These are phyloP conservation scores for Neogale vison DNA, from an alignment of 2,113 vertebrate genomes.

Conservation along the genomic window DNA sequence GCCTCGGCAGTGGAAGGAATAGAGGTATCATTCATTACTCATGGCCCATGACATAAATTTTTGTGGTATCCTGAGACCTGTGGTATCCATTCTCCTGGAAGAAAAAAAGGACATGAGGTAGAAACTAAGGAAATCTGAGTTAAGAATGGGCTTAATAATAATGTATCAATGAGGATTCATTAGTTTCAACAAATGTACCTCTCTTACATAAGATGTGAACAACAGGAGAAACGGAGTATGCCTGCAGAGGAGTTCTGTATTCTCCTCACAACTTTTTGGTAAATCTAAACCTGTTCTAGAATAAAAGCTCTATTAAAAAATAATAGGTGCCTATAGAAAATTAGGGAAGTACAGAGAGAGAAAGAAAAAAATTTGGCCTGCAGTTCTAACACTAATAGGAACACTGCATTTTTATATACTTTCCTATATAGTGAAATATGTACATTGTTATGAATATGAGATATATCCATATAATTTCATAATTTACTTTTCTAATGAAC, in stretches of 20 bases:
- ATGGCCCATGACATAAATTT: neutral
- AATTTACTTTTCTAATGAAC: slow-evolving; percentile 7
- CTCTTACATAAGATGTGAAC: neutral
- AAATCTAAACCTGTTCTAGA: neutral
- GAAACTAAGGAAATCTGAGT: neutral
- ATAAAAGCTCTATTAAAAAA: neutral
- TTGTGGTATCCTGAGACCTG: neutral
- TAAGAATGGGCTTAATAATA: neutral
- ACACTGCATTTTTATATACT: neutral
- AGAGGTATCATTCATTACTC: neutral
- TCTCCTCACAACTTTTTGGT: neutral
- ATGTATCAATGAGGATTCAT: neutral
- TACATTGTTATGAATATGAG: neutral
- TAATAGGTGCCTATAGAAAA: neutral
- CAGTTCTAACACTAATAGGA: neutral
- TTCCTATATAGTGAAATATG: neutral
- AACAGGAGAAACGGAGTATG: neutral
- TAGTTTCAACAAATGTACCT: neutral
- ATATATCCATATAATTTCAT: neutral
- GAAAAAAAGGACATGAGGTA: neutral
- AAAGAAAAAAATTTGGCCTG: neutral
- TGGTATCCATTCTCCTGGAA: neutral
- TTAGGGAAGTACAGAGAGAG: neutral
- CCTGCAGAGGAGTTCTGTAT: neutral
- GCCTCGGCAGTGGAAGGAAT: neutral